A percentile compares a stretch with the other conserved stretches of the same genome.
Conservation (phyloP, 1,140 invertebrate species). For the Mylabris phalerata region DNA sequence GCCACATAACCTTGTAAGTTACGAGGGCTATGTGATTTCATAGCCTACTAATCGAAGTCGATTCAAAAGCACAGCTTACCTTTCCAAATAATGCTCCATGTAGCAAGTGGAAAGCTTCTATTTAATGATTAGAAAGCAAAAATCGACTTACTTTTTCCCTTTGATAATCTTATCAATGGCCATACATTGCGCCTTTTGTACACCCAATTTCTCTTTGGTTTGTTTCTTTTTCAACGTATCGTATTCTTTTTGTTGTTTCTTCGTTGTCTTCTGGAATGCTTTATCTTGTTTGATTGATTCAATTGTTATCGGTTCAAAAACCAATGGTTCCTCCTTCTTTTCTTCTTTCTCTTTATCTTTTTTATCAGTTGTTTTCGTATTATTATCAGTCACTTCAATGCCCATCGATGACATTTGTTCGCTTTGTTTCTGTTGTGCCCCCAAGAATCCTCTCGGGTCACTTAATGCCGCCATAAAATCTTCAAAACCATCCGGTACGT, state of each 20-base stretch:
- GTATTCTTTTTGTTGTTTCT: constrained; percentile 94
- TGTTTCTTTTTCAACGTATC: constrained; percentile 89
- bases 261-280: constrained; percentile 86
- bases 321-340: constrained; percentile 63
- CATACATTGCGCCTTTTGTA: constrained; percentile 93
- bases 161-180: constrained; percentile 93
- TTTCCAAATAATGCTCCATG: too few relatives aligned
- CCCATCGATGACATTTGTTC: constrained; percentile 93
- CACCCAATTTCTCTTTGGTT: constrained; percentile 81
- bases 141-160: constrained; percentile 68
- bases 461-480: constrained; percentile 97
- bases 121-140: too few relatives aligned
- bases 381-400: constrained; percentile 56
- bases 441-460: constrained; percentile 88
- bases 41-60: too few relatives aligned
- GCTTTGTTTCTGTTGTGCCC: constrained; percentile 78
- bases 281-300: constrained; percentile 89
- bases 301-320: constrained; percentile 88
- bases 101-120: too few relatives aligned
- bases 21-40: too few relatives aligned
- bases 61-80: too few relatives aligned
- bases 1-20: too few relatives aligned
- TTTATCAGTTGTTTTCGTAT: constrained; percentile 30
- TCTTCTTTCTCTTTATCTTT: constrained; percentile 61
- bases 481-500: constrained; percentile 98